Base-by-base conservation (phyloP, 2,888 invertebrate genomes). In the Vesta saturnalis region DNA sequence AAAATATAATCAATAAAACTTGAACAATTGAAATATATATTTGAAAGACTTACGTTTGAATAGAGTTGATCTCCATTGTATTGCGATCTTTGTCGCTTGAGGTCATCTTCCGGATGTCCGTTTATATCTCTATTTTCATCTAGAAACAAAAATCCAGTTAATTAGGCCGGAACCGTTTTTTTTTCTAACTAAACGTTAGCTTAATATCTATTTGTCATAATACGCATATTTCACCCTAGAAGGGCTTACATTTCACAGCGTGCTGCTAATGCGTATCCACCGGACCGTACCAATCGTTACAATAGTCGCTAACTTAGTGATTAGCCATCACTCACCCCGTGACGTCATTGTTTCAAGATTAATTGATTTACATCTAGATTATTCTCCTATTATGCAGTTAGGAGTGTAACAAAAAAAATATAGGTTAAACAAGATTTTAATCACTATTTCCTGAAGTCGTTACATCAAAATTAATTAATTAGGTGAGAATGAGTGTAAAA, bases 51-150 rank as follows among this genome's bases (percentile, higher is more conserved):
- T 87, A 94, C 94, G 83, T 94, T 94, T 62, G 94, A 91, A 84
- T 95, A 95, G 77, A 95, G 89, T 84, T 94, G 95, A 83, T 95
- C 95, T 58, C 94, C 94, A 79, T 93, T 94, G 83, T 95, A 95
- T 78, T 94, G 93, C 82, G 91, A 90, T 84, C 95, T 90, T 83
- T 95, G 95, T 83, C 95, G 89, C 83, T 95, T 95, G 61, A 93
- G 88, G 78, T 95, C 95, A 77, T 95, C 95, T 79, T 95, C 95
- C 23, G 92, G 89, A 86, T 94, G 93, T 80, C 94, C 94, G 84
- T 92, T 94, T 82, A 94, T 89, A 85, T 95, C 94, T 79, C 94
- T 90, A 84, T 94, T 95, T 83, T 95, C 94, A 85, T 94, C 94
- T 93, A 89, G 54, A n/a, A 85, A 87, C 76, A 39, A 39, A 74